phyloP scores from a whole-genome alignment of 2,888 invertebrate genomes.

The Pristionchus japonicus region DNA sequence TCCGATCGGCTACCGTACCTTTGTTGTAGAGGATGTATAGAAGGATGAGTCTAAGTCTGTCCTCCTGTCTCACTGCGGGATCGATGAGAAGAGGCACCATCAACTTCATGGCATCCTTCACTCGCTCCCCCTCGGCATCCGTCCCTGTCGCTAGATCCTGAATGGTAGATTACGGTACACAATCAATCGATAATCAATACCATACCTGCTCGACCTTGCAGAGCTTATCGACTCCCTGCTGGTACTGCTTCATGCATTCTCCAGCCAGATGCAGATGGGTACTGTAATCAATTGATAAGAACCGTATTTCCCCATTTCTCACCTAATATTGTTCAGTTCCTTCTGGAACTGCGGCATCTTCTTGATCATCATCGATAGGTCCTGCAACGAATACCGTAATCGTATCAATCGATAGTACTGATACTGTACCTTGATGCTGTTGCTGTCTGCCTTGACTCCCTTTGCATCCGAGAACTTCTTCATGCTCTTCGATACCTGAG shows the following conservation, averaged over 20 bases:
- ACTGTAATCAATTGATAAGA: constrained; percentile 78
- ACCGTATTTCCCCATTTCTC: not conserved
- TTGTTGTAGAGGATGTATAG: constrained; percentile 98
- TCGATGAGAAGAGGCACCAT: constrained; percentile 97
- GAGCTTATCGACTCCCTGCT: constrained; percentile 87
- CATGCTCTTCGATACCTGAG: constrained; percentile 92
- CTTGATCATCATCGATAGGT: constrained; percentile 98
- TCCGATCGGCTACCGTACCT: too few species aligned
- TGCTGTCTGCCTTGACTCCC: constrained; percentile 83
- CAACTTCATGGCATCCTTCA: constrained; percentile 98
- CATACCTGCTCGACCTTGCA: constrained; percentile 93
- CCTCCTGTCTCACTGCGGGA: constrained; percentile 84
- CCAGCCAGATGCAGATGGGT: constrained; percentile 98
- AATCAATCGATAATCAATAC: not conserved
- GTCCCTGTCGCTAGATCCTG: constrained; percentile 98
- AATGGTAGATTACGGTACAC: constrained; percentile 44
- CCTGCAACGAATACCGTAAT: not conserved
- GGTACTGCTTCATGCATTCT: constrained; percentile 99
- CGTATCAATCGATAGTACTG: not conserved
- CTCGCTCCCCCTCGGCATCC: constrained; percentile 97
- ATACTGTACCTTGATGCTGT: constrained; percentile 83
- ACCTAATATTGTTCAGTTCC: constrained; percentile 53
- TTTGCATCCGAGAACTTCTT: constrained; percentile 90
- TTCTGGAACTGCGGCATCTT: constrained; percentile 99
- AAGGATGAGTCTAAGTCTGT: constrained; percentile 96